phyloP scores from a whole-genome alignment of 2,113 vertebrate species.

The Camarhynchus parvulus region DNA sequence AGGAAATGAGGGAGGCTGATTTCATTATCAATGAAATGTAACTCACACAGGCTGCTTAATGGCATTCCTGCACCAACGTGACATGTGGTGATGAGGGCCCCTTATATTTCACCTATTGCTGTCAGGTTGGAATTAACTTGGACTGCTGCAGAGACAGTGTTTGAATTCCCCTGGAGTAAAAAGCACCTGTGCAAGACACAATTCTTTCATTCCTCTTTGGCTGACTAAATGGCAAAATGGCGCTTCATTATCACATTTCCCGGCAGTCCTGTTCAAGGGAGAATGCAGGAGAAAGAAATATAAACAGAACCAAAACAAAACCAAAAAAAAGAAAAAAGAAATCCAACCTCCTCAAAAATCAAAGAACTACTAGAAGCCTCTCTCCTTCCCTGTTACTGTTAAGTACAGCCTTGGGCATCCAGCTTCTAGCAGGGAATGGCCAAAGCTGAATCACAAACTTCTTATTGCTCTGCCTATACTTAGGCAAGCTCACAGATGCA shows the following conservation, averaged over 20 bases:
- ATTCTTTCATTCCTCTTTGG: not conserved
- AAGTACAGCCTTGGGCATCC: not conserved
- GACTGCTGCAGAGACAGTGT: not conserved
- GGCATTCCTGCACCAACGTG: not conserved
- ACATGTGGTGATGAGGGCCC: not conserved
- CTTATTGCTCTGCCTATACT: not conserved
- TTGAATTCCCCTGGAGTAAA: not conserved
- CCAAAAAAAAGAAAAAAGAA: not conserved
- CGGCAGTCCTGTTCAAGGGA: not conserved
- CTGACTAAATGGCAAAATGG: not conserved
- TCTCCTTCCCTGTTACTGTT: not conserved
- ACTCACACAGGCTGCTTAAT: not conserved
- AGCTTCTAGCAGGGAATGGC: not conserved
- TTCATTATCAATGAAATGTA: not conserved
- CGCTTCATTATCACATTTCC: not conserved
- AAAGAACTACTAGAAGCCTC: not conserved
- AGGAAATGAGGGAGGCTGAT: slow-evolving; percentile 2
- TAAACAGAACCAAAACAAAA: not conserved
- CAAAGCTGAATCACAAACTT: not conserved
- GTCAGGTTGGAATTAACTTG: not conserved
- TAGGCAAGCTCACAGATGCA: not conserved
- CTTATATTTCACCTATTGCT: not conserved
- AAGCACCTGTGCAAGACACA: not conserved
- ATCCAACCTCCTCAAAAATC: not conserved
- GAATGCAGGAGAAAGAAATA: not conserved